Evolutionary conservation across 2,797 vertebrate genomes (phyloP).

Genomic region (Hyperoplus immaculatus): DNA sequence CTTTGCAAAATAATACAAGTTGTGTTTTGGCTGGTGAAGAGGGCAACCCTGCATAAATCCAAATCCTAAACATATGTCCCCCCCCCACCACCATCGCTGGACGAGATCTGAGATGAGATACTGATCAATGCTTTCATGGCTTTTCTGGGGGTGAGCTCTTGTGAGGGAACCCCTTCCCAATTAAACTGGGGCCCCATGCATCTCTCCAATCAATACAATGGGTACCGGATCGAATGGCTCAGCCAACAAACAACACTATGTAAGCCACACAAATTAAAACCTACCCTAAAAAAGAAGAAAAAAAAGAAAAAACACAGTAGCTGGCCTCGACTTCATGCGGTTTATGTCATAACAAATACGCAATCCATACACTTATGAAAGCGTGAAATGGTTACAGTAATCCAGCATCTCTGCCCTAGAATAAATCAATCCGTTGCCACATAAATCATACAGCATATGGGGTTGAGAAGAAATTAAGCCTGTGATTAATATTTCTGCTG

Average conservation of each 20-base stretch:
- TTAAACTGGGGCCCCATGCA: conserved; percentile 76
- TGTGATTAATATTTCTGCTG: conserved; percentile 91
- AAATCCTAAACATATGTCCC: conserved; percentile 85
- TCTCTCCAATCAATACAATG: conserved; percentile 75
- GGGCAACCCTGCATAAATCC: conserved; percentile 63
- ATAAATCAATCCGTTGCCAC: conserved; percentile 69
- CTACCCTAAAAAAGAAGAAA: conserved; percentile 32
- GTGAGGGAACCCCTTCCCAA: conserved; percentile 74
- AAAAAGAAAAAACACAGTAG: conserved; percentile 37
- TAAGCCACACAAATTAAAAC: conserved; percentile 61
- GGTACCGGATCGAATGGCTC: conserved; percentile 63
- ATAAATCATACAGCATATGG: conserved; percentile 77
- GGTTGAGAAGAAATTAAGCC: conserved; percentile 83
- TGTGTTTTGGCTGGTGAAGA: conserved; percentile 69
- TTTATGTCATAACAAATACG: conserved; percentile 53
- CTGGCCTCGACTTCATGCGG: conserved; percentile 33
- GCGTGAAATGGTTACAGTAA: conserved; percentile 38
- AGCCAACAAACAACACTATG: conserved; percentile 70
- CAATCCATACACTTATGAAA: conserved; percentile 50
- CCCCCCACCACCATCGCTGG: conserved; percentile 48
- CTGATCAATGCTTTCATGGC: conserved; percentile 81
- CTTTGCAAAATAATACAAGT: conserved; percentile 57
- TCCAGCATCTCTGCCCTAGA: conserved; percentile 60
- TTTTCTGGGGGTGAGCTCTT: conserved; percentile 63
- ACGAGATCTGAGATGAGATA: conserved; percentile 82